phyloP scores from a whole-genome alignment of 30 jellyfish, hydroid and myxozoan species.

The Hydra vulgaris region DNA sequence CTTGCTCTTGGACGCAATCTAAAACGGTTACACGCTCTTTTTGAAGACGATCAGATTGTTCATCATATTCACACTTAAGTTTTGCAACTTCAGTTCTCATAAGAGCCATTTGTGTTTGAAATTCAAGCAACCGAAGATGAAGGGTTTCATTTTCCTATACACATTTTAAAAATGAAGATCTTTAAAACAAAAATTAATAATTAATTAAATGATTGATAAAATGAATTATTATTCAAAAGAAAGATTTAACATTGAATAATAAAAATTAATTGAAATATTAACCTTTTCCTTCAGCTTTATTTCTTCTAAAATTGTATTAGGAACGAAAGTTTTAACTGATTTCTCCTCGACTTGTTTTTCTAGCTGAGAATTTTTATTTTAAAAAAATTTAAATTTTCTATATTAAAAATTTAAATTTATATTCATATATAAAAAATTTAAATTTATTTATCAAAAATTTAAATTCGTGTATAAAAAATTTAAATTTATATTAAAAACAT shows the following conservation, averaged over 20 bases:
- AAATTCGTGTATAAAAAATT: no score
- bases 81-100: slow-evolving; percentile 72
- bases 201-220: background rate
- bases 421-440: no score
- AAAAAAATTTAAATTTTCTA: no score
- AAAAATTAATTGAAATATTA: background rate
- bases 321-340: slow-evolving; percentile 8
- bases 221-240: background rate
- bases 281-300: slow-evolving; percentile 51
- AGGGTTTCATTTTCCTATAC: slow-evolving; percentile 61
- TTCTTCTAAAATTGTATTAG: slow-evolving; percentile 43
- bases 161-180: background rate
- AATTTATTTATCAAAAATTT: no score
- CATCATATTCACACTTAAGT: slow-evolving; percentile 75
- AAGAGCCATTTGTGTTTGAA: slow-evolving; percentile 82
- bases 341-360: slow-evolving; percentile 37
- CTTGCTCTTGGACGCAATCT: slow-evolving; percentile 86
- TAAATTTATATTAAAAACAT: no score
- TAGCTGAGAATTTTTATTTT: slow-evolving; percentile 55
- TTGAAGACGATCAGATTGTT: slow-evolving; percentile 63
- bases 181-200: background rate
- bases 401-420: no score
- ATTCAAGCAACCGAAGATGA: slow-evolving; percentile 55
- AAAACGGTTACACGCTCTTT: slow-evolving; percentile 81
- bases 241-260: background rate